phyloP scores from a whole-genome alignment of 2,113 vertebrate species.

The Phycodurus eques region DNA sequence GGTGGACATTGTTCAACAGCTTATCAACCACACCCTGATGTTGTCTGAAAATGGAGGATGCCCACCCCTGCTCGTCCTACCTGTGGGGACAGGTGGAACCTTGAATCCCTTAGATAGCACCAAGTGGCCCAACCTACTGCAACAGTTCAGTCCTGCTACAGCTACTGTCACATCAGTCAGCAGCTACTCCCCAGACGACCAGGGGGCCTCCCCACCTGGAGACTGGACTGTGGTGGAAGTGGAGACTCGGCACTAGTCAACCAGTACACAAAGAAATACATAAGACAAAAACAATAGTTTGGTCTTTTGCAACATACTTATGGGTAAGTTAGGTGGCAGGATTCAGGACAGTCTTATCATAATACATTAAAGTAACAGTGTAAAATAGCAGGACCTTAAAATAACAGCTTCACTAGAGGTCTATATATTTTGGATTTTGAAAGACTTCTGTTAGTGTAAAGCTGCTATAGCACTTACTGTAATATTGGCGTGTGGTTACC shows the following conservation, averaged over 20 bases:
- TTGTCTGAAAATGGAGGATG: constrained; percentile 70
- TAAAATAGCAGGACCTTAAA: no score
- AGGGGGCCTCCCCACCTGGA: constrained; percentile 72
- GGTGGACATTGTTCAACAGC: constrained; percentile 84
- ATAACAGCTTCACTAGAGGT: no score
- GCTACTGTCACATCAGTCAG: constrained; percentile 85
- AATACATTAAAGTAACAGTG: no score
- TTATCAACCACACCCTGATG: constrained; percentile 83
- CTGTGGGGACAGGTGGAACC: constrained; percentile 69
- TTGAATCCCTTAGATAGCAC: constrained; percentile 81
- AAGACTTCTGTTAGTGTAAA: no score
- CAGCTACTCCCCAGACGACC: constrained; percentile 83
- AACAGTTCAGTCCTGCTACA: constrained; percentile 75
- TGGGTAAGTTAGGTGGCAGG: background rate
- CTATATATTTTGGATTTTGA: no score
- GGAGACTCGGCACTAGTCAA: constrained; percentile 81
- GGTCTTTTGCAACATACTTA: background rate
- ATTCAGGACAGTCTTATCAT: background rate
- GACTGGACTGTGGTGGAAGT: constrained; percentile 90
- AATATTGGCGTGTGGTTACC: no score
- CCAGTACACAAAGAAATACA: background rate
- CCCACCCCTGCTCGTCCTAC: constrained; percentile 66
- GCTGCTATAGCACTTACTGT: no score
- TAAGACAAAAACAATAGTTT: background rate
- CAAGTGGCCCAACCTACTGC: constrained; percentile 82